These are phyloP conservation scores for Suricata suricatta DNA, from an alignment of 2,113 vertebrate genomes.

Conservation along the genomic window DNA sequence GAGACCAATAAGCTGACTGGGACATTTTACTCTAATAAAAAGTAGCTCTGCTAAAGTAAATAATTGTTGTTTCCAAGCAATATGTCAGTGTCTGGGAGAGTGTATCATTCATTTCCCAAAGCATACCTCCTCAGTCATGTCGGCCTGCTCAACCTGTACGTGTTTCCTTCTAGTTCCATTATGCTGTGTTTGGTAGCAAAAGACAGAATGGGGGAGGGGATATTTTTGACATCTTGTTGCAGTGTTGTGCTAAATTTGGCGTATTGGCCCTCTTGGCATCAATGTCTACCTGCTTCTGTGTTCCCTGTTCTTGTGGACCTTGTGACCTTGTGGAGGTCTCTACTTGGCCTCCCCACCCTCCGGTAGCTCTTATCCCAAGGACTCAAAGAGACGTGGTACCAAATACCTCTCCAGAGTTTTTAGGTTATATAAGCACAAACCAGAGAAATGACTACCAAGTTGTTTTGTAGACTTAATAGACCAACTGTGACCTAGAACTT, in stretches of 20 bases:
- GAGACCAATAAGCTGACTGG: slow-evolving; percentile 26
- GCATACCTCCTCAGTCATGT: not conserved
- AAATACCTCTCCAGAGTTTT: not conserved
- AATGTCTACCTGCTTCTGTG: not conserved
- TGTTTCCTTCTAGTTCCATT: not conserved
- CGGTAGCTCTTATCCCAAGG: not conserved
- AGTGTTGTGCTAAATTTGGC: not conserved
- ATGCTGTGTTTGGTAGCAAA: not conserved
- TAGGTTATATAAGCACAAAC: not conserved
- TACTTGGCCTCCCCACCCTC: not conserved
- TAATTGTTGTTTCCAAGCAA: not conserved
- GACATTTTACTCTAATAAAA: slow-evolving; percentile 66
- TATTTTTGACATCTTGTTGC: not conserved
- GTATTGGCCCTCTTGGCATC: not conserved
- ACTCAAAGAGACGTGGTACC: not conserved
- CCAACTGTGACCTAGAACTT: not conserved
- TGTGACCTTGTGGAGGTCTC: not conserved
- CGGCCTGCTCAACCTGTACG: not conserved
- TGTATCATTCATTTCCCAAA: not conserved
- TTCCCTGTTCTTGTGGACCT: not conserved
- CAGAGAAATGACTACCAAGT: not conserved
- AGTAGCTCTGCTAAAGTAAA: slow-evolving; percentile 57
- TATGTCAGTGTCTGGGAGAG: not conserved
- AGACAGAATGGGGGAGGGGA: not conserved
- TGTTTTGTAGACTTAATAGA: not conserved